phyloP scores from a whole-genome alignment of 1,140 invertebrate genomes.

The Lethrus apterus region DNA sequence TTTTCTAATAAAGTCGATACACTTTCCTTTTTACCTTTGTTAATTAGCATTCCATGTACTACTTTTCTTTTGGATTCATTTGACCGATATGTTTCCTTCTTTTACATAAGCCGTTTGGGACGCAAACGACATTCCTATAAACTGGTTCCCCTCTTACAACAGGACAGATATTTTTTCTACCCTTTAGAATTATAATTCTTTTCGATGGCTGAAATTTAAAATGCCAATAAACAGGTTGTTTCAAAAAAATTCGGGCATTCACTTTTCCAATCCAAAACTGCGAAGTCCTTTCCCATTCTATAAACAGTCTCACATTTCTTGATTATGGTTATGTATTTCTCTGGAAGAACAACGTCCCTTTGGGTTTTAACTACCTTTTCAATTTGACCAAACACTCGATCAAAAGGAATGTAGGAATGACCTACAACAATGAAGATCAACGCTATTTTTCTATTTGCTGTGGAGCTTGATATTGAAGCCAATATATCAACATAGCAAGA shows the following conservation, averaged over 20 bases:
- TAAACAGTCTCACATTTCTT: background rate
- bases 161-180: constrained; percentile 1
- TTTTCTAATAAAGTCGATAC: too few relatives aligned
- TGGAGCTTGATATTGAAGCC: constrained; percentile 24
- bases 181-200: constrained; percentile 6
- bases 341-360: constrained; percentile 21
- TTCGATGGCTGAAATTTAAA: constrained; percentile 9
- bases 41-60: too few relatives aligned
- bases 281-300: background rate
- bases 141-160: constrained; percentile 5
- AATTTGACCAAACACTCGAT: constrained; percentile 30
- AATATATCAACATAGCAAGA: constrained; percentile 26
- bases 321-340: constrained; percentile 7
- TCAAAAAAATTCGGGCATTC: constrained; percentile 1
- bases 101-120: too few relatives aligned
- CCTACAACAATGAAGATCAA: constrained; percentile 31
- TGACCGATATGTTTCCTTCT: too few relatives aligned
- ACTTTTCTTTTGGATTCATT: too few relatives aligned
- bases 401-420: constrained; percentile 33
- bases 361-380: constrained; percentile 28
- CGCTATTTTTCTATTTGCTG: constrained; percentile 25
- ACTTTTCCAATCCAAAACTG: constrained; percentile 1
- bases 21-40: too few relatives aligned
- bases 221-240: background rate
- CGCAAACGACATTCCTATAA: too few relatives aligned